phyloP scores from a whole-genome alignment of 37 sponge, comb jelly and placozoan genomes.

The Aphrocallistes beatrix region DNA sequence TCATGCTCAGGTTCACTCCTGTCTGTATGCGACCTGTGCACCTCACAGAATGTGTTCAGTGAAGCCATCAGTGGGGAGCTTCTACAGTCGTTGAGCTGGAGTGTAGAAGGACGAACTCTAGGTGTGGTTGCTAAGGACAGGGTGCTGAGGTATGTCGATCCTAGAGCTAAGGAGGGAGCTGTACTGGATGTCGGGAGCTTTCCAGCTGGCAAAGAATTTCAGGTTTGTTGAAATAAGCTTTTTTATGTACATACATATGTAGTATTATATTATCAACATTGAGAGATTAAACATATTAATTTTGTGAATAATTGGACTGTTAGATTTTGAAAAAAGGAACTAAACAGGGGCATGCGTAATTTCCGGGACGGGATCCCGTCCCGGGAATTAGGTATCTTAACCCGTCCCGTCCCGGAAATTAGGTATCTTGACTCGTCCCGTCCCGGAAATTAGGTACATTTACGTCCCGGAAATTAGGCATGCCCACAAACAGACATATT shows the following conservation, averaged over 20 bases:
- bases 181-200: not conserved
- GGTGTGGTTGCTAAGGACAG: not conserved
- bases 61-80: not conserved
- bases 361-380: too few relatives aligned
- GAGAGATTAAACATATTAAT: too few relatives aligned
- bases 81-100: not conserved
- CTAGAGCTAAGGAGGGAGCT: slow-evolving; percentile 11
- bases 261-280: too few relatives aligned
- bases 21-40: not conserved
- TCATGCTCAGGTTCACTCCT: not conserved
- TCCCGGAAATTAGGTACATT: too few relatives aligned
- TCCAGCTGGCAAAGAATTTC: not conserved
- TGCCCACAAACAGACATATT: too few relatives aligned
- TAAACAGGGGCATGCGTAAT: too few relatives aligned
- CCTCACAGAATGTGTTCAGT: not conserved
- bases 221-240: not conserved
- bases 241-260: not conserved
- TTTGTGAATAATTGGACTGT: too few relatives aligned
- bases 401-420: too few relatives aligned
- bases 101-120: not conserved
- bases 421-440: too few relatives aligned
- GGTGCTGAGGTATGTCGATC: not conserved
- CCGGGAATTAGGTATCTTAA: too few relatives aligned
- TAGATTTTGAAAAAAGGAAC: too few relatives aligned
- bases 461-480: too few relatives aligned